Percentiles rank a stretch among this genome's conserved stretches.
Evolutionary conservation across 2,113 vertebrate species (phyloP).

Genomic region (Hipposideros armiger): DNA sequence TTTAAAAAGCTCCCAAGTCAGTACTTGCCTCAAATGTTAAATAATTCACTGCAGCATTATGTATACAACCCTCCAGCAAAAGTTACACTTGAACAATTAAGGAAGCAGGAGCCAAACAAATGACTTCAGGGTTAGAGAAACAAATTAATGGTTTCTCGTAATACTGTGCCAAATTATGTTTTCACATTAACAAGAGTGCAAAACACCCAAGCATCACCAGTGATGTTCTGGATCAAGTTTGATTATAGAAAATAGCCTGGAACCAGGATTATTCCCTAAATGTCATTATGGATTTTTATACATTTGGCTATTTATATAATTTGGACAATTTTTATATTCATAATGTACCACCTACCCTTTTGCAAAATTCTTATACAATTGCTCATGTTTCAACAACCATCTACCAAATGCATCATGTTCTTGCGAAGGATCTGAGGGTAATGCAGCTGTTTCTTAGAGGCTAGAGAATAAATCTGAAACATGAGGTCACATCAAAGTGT

Average conservation of each 20-base stretch:
- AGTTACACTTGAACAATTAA: conserved; percentile 80
- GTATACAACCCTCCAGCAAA: conserved; percentile 77
- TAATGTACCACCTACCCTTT: not conserved
- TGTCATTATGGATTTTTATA: not conserved
- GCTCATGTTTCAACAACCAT: not conserved
- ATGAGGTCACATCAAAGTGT: not conserved
- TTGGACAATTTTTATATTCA: conserved; percentile 41
- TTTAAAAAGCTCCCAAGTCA: conserved; percentile 69
- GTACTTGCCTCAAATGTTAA: conserved; percentile 79
- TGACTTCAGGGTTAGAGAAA: conserved; percentile 68
- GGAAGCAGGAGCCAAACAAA: conserved; percentile 73
- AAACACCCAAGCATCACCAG: conserved; percentile 52
- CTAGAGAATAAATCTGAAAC: not conserved
- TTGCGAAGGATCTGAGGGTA: conserved; percentile 1
- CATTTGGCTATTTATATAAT: not conserved
- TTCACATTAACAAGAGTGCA: conserved; percentile 68
- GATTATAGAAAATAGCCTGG: conserved; percentile 56
- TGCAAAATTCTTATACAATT: conserved; percentile 29
- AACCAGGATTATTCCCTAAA: conserved; percentile 37
- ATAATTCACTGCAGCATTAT: conserved; percentile 77
- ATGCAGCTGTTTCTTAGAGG: not conserved
- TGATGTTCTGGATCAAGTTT: conserved; percentile 53
- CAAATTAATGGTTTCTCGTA: conserved; percentile 61
- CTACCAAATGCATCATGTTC: not conserved
- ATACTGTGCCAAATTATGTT: conserved; percentile 61